These are phyloP conservation scores for Guaruba guarouba DNA, from an alignment of 2,113 vertebrate genomes.

Conservation along the genomic window DNA sequence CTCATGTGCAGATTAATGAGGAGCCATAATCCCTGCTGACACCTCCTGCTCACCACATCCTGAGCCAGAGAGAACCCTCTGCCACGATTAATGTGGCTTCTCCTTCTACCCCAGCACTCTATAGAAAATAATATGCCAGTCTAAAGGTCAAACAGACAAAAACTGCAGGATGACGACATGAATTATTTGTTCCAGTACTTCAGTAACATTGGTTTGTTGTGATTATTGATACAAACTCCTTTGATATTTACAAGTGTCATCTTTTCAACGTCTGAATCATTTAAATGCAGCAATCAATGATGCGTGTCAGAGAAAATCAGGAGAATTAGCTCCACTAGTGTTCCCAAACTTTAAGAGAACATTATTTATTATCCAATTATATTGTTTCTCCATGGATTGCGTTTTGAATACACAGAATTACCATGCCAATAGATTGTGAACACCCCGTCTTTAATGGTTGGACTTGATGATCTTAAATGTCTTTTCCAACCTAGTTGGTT, in stretches of 20 bases:
- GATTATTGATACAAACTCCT: slow-evolving; percentile 27
- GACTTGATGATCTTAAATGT: neutral
- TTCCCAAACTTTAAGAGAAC: neutral
- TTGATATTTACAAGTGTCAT: slow-evolving; percentile 8
- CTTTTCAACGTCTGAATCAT: slow-evolving; percentile 47
- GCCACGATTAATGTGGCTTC: fast-evolving
- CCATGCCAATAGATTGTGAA: neutral
- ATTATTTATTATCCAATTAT: neutral
- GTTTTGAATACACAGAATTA: neutral
- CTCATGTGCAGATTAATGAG: neutral
- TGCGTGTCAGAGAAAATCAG: neutral
- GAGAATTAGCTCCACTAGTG: slow-evolving; percentile 3
- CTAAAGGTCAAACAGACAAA: slow-evolving; percentile 45
- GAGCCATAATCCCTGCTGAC: neutral
- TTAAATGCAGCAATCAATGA: neutral
- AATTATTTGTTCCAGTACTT: slow-evolving; percentile 34
- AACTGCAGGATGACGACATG: neutral
- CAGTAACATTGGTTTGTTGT: slow-evolving; percentile 2
- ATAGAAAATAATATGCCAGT: neutral
- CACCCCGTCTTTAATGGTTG: neutral
- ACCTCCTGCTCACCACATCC: neutral
- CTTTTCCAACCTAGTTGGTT: neutral
- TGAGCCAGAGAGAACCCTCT: neutral
- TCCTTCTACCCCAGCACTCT: neutral
- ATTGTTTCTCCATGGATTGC: neutral